Evolutionary conservation across 2,113 vertebrate genomes (phyloP).

Genomic region (Tragelaphus buxtoni): DNA sequence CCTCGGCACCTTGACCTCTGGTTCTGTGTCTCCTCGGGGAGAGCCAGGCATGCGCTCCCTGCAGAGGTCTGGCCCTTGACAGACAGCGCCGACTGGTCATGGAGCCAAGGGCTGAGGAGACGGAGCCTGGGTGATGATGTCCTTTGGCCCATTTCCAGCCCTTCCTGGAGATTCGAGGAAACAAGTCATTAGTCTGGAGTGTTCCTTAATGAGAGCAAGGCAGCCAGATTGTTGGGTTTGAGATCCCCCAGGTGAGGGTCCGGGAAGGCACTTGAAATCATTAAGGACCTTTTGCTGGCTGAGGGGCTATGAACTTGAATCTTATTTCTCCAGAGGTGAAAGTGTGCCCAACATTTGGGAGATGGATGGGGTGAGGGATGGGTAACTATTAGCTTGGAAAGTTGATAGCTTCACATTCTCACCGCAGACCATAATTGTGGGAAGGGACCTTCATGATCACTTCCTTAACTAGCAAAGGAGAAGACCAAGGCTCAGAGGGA

Average conservation of each 20-base stretch:
- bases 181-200: slow-evolving; percentile 39
- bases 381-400: not conserved
- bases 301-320: not conserved
- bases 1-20: not conserved
- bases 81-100: not conserved
- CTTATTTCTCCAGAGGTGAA: not conserved
- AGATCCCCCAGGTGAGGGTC: slow-evolving; percentile 49
- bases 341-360: not conserved
- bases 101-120: not conserved
- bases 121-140: not conserved
- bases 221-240: slow-evolving; percentile 7
- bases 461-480: not conserved
- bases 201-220: slow-evolving; percentile 59
- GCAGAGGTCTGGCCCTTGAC: not conserved
- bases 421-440: not conserved
- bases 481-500: not conserved
- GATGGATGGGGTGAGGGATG: too few species aligned
- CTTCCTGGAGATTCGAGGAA: slow-evolving; percentile 46
- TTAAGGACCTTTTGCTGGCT: slow-evolving; percentile 9
- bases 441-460: not conserved
- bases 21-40: not conserved
- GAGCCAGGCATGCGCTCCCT: not conserved
- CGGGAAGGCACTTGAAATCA: slow-evolving; percentile 14
- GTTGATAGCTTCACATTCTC: not conserved
- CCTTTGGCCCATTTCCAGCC: slow-evolving; percentile 47